phyloP scores from a whole-genome alignment of 2,888 invertebrate genomes.

The Brachyopa scutellaris region DNA sequence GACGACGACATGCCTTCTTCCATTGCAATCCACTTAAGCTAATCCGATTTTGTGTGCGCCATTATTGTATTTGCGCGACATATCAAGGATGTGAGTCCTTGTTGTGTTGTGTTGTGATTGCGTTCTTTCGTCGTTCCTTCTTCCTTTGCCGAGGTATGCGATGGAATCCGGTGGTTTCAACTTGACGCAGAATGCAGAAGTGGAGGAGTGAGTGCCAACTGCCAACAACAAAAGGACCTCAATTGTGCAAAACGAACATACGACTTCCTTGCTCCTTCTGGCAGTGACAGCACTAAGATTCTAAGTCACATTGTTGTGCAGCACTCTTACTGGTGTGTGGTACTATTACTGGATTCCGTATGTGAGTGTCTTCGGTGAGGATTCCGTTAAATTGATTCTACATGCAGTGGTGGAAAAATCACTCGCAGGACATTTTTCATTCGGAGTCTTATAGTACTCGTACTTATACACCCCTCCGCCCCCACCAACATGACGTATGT shows the following conservation, averaged over 20 bases:
- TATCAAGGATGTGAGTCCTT: conserved; percentile 70
- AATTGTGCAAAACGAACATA: conserved; percentile 62
- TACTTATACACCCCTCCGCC: background rate
- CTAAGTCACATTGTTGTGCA: conserved; percentile 59
- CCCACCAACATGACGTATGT: conserved; percentile 53
- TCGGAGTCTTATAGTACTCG: conserved; percentile 14
- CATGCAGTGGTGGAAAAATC: conserved; percentile 42
- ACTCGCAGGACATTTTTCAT: conserved; percentile 60
- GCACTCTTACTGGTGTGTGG: background rate
- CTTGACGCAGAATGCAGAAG: background rate
- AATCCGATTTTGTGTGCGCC: conserved; percentile 72
- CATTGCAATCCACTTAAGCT: conserved; percentile 73
- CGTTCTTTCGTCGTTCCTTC: conserved; percentile 49
- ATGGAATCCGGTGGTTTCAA: conserved; percentile 49
- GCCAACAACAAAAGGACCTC: conserved; percentile 61
- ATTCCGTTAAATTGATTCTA: conserved; percentile 57
- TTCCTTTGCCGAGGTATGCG: conserved; percentile 36
- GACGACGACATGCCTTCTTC: conserved; percentile 60
- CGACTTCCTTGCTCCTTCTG: conserved; percentile 59
- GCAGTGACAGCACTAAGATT: conserved; percentile 51
- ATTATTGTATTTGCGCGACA: conserved; percentile 72
- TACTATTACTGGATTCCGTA: conserved; percentile 10
- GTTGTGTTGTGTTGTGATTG: conserved; percentile 71
- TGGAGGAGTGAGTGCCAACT: background rate
- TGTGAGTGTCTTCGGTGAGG: conserved; percentile 44